phyloP scores from a whole-genome alignment of 2,797 vertebrate genomes.

The Holocentrus rufus region DNA sequence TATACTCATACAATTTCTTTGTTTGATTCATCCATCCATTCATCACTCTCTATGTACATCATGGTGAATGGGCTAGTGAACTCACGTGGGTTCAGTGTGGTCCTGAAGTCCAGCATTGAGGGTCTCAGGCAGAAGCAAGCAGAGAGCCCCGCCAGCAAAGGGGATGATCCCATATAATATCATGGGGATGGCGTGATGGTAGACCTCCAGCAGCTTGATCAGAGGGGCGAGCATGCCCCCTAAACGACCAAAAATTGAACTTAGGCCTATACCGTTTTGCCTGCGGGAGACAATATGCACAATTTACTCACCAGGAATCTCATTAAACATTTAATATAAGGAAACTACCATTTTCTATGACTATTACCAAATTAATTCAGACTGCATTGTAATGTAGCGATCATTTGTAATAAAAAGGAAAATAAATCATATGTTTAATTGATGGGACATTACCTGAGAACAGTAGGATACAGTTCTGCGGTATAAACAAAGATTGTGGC shows the following conservation, averaged over 20 bases:
- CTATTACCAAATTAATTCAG: too few species aligned
- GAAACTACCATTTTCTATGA: too few species aligned
- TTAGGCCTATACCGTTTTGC: slow-evolving; percentile 87
- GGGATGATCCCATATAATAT: slow-evolving; percentile 81
- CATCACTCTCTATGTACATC: too few species aligned
- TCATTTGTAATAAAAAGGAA: neutral
- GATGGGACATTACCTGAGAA: slow-evolving; percentile 79
- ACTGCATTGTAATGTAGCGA: too few species aligned
- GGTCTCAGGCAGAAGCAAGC: slow-evolving; percentile 88
- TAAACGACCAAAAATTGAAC: slow-evolving; percentile 80
- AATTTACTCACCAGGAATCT: too few species aligned
- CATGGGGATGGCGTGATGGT: slow-evolving; percentile 84
- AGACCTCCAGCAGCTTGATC: slow-evolving; percentile 81
- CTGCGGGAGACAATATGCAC: slow-evolving; percentile 64
- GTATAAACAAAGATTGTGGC: slow-evolving; percentile 84
- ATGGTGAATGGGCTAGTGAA: neutral
- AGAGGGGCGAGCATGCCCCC: slow-evolving; percentile 87
- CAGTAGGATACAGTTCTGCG: slow-evolving; percentile 88
- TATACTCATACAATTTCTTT: too few species aligned
- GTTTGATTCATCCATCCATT: too few species aligned
- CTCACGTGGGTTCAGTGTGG: slow-evolving; percentile 65
- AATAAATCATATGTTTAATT: neutral
- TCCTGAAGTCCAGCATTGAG: slow-evolving; percentile 81
- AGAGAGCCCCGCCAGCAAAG: slow-evolving; percentile 74
- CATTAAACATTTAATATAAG: too few species aligned